These are phyloP conservation scores for Chiloscyllium punctatum DNA, from an alignment of 2,797 vertebrate genomes.

Conservation along the genomic window DNA sequence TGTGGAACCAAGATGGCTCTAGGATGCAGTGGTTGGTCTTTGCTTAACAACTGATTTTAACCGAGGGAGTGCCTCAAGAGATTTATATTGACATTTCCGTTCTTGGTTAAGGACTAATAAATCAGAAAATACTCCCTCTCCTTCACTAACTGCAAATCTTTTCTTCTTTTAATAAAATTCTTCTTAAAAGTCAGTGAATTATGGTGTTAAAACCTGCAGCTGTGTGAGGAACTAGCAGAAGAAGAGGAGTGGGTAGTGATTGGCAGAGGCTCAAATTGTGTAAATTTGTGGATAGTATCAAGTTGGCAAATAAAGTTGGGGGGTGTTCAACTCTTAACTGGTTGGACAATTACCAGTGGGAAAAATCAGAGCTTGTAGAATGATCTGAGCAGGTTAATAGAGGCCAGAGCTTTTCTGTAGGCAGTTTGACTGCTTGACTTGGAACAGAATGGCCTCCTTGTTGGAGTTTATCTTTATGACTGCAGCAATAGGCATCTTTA, in stretches of 20 bases:
- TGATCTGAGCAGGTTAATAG: background rate
- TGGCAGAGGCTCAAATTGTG: background rate
- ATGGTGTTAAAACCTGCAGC: background rate
- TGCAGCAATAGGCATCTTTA: background rate
- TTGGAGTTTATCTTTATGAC: background rate
- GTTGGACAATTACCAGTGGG: background rate
- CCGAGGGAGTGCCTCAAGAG: background rate
- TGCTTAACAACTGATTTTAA: background rate
- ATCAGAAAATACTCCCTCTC: background rate
- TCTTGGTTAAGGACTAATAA: background rate
- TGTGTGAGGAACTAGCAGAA: background rate
- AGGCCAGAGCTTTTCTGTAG: background rate
- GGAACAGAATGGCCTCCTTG: background rate
- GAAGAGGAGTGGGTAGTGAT: background rate
- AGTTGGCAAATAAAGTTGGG: background rate
- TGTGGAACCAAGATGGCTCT: background rate
- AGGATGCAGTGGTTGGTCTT: background rate
- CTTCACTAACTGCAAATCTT: background rate
- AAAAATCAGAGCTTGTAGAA: background rate
- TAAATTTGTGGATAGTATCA: background rate
- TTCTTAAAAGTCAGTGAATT: background rate
- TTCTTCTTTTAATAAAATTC: background rate
- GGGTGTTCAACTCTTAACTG: background rate
- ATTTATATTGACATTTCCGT: background rate
- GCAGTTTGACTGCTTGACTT: background rate